These are phyloP conservation scores for Ptychoptera albimana DNA, from an alignment of 2,888 invertebrate genomes.

Conservation along the genomic window DNA sequence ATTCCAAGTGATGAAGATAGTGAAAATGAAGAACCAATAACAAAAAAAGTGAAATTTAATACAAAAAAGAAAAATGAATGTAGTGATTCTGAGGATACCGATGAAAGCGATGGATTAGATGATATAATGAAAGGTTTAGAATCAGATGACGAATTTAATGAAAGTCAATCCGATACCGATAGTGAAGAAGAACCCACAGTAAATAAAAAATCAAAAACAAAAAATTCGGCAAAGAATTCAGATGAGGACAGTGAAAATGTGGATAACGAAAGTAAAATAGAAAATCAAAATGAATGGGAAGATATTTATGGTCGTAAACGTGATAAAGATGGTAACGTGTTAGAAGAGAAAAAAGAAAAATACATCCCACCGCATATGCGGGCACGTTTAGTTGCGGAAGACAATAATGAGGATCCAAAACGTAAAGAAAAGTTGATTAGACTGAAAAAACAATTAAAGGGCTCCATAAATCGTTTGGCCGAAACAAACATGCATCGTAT, in stretches of 20 bases:
- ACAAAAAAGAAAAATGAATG: slow-evolving; percentile 3
- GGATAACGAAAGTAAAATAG: slow-evolving; percentile 7
- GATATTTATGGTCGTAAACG: slow-evolving; percentile 87
- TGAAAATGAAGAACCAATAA: neutral
- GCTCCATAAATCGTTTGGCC: slow-evolving; percentile 67
- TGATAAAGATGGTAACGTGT: slow-evolving; percentile 62
- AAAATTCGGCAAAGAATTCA: slow-evolving; percentile 4
- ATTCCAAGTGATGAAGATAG: neutral
- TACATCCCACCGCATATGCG: slow-evolving; percentile 77
- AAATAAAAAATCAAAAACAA: no score
- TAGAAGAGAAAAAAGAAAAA: slow-evolving; percentile 36
- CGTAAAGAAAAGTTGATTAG: slow-evolving; percentile 42
- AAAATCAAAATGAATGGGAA: slow-evolving; percentile 43
- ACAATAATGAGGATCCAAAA: slow-evolving; percentile 23
- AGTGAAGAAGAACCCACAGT: neutral
- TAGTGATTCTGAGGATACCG: slow-evolving; percentile 1
- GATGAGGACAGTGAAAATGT: slow-evolving; percentile 9
- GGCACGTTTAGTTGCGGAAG: slow-evolving; percentile 31
- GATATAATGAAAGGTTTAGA: slow-evolving; percentile 8
- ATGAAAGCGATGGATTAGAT: slow-evolving; percentile 2
- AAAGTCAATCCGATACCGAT: slow-evolving; percentile 3
- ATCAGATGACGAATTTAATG: slow-evolving; percentile 9
- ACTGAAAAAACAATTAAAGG: slow-evolving; percentile 71
- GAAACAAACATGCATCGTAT: slow-evolving; percentile 81
- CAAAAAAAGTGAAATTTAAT: neutral